Evolutionary conservation across 2,888 invertebrate species (phyloP).

Genomic region (Monoplex corrugatus): DNA sequence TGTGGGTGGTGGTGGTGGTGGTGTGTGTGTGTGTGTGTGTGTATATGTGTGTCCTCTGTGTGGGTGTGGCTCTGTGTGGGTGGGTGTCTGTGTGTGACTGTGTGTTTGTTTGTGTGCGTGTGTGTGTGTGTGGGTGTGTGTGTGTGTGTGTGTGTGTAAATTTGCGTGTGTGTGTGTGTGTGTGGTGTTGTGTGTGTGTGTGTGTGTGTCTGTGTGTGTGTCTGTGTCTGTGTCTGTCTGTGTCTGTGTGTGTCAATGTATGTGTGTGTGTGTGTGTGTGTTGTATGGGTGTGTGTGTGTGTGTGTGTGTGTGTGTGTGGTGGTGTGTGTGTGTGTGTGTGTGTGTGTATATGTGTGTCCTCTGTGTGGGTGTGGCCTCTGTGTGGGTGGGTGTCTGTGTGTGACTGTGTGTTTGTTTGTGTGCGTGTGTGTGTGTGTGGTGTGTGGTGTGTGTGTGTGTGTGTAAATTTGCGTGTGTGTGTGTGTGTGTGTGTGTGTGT

Average conservation of each 20-base stretch:
- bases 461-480: neutral
- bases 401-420: neutral
- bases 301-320: neutral
- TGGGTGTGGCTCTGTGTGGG: neutral
- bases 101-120: neutral
- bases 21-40: neutral
- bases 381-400: constrained; percentile 31
- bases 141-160: constrained; percentile 6
- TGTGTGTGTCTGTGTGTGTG: neutral
- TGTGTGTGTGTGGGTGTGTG: constrained; percentile 16
- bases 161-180: too few relatives aligned
- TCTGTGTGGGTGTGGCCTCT: too few relatives aligned
- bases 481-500: constrained; percentile 5
- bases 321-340: neutral
- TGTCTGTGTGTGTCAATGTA: constrained; percentile 12
- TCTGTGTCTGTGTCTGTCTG: neutral
- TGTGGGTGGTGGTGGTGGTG: too few relatives aligned
- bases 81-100: neutral
- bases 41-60: constrained; percentile 3
- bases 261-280: constrained; percentile 1
- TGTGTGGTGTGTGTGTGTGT: neutral
- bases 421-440: neutral
- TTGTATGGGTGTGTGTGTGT: too few relatives aligned
- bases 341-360: neutral
- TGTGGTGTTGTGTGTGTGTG: neutral